Percentiles rank a stretch among this genome's conserved stretches.
These are phyloP conservation scores for Heliconius ismenius DNA, from an alignment of 2,888 invertebrate species.

Conservation along the genomic window DNA sequence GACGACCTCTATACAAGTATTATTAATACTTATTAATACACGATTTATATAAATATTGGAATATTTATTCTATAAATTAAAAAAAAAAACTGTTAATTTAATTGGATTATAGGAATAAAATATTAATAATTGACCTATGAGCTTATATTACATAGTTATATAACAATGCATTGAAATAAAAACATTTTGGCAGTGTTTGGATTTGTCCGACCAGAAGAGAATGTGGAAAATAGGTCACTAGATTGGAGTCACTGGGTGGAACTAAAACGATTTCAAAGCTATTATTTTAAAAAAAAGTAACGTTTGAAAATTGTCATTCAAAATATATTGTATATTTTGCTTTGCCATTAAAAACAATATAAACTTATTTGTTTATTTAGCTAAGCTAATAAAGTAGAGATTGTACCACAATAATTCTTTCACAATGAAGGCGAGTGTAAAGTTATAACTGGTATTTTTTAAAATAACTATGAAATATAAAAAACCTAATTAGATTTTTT, in stretches of 20 bases:
- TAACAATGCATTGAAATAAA: slow-evolving; percentile 14
- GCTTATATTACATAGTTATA: background rate
- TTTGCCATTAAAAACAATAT: background rate
- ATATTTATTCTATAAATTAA: too few species aligned
- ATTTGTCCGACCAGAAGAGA: slow-evolving; percentile 24
- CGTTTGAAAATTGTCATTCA: slow-evolving; percentile 14
- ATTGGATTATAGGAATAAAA: too few species aligned
- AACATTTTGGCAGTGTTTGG: slow-evolving; percentile 23
- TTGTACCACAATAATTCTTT: too few species aligned
- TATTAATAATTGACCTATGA: too few species aligned
- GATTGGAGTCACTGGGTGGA: slow-evolving; percentile 26
- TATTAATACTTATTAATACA: background rate
- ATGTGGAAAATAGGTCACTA: slow-evolving; percentile 25
- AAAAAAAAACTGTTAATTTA: too few species aligned
- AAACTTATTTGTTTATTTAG: background rate
- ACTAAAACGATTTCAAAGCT: slow-evolving; percentile 28
- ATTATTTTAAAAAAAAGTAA: slow-evolving; percentile 20
- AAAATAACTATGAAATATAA: too few species aligned
- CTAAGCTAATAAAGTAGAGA: too few species aligned
- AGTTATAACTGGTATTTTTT: too few species aligned
- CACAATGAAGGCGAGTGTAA: too few species aligned
- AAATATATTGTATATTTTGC: slow-evolving; percentile 6
- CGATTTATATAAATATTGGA: background rate
- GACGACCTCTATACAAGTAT: background rate
- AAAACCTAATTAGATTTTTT: too few species aligned